phyloP scores from a whole-genome alignment of 2,797 vertebrate species.

The Xerus rutilus region DNA sequence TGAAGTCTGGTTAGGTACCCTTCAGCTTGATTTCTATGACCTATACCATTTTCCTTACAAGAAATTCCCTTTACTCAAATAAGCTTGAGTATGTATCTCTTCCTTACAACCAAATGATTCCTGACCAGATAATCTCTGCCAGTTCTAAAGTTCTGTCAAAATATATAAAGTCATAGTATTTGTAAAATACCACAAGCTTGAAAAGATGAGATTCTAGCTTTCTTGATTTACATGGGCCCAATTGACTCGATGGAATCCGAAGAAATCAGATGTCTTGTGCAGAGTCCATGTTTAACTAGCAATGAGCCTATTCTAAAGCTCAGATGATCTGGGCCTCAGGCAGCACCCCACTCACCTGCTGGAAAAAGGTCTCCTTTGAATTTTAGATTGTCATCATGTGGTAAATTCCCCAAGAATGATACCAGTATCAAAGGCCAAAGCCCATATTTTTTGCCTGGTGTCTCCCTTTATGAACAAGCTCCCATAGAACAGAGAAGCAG shows the following conservation, averaged over 20 bases:
- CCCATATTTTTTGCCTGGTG: background rate
- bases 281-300: background rate
- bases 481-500: background rate
- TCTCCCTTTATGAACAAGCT: background rate
- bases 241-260: background rate
- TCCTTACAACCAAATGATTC: background rate
- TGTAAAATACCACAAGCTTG: background rate
- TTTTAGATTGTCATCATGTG: background rate
- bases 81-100: background rate
- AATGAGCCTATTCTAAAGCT: background rate
- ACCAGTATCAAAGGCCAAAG: background rate
- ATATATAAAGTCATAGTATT: background rate
- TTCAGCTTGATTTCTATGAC: background rate
- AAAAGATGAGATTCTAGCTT: background rate
- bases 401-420: background rate
- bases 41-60: background rate
- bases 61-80: background rate
- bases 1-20: background rate
- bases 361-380: background rate
- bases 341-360: background rate
- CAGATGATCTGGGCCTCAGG: background rate
- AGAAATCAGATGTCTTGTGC: background rate
- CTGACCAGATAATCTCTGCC: background rate
- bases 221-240: background rate
- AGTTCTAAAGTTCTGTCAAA: slow-evolving; percentile 4